A percentile compares a stretch with the other conserved stretches of the same genome.
Conservation (phyloP, 2,113 vertebrate species). For the Hylia prasina region DNA sequence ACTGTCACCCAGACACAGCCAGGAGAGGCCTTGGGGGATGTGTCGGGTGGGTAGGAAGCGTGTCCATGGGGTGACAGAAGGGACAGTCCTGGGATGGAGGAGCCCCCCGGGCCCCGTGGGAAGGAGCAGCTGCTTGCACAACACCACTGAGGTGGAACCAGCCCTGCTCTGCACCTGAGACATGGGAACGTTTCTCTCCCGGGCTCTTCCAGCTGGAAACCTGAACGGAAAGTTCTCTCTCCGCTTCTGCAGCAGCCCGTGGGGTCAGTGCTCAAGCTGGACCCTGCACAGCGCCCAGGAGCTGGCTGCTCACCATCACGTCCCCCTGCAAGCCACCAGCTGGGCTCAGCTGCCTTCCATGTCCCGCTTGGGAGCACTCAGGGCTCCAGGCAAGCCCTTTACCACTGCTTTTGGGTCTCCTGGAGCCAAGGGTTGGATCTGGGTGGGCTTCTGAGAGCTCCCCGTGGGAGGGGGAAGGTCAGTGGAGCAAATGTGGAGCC, state of each 20-base stretch:
- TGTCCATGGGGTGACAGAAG: neutral
- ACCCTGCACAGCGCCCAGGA: neutral
- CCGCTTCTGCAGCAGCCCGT: neutral
- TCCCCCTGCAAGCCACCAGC: neutral
- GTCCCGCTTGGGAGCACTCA: neutral
- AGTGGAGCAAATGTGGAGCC: neutral
- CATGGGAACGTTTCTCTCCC: rapidly evolving
- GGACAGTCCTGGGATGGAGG: neutral
- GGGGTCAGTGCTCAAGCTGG: neutral
- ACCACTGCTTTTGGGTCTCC: neutral
- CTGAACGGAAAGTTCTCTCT: neutral
- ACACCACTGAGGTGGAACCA: neutral
- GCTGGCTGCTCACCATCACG: neutral
- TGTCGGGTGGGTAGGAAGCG: rapidly evolving
- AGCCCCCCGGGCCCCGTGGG: rapidly evolving
- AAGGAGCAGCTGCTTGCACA: neutral
- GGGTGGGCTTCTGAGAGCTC: neutral
- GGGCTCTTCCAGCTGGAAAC: neutral
- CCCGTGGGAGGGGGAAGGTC: neutral
- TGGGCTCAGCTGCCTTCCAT: neutral
- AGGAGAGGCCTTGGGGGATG: rapidly evolving
- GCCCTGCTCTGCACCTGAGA: neutral
- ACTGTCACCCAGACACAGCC: neutral
- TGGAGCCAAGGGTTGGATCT: neutral
- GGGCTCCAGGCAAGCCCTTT: neutral